Conservation (phyloP, 2,797 vertebrate species). For the Schizopygopsis malacanthus region DNA sequence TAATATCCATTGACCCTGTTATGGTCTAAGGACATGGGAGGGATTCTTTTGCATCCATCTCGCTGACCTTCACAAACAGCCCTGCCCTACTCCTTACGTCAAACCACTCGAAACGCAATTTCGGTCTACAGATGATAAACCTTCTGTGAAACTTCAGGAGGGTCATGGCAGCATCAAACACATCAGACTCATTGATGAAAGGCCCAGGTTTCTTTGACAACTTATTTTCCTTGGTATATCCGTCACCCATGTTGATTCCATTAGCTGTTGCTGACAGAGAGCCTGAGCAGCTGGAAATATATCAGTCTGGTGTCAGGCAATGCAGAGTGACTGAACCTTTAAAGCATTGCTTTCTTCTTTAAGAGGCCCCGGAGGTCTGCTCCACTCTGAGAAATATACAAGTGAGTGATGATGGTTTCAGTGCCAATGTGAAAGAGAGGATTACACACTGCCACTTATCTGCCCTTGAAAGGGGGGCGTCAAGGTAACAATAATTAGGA, state of each 20-base stretch:
- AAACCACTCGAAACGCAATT: slow-evolving; percentile 67
- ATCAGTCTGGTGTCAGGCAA: slow-evolving; percentile 74
- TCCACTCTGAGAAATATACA: slow-evolving; percentile 54
- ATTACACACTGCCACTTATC: slow-evolving; percentile 27
- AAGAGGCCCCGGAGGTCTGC: slow-evolving; percentile 51
- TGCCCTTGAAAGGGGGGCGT: slow-evolving; percentile 24
- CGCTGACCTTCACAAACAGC: slow-evolving; percentile 55
- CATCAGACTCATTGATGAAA: slow-evolving; percentile 74
- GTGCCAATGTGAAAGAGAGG: slow-evolving; percentile 34
- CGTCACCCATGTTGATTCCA: slow-evolving; percentile 81
- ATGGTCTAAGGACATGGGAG: slow-evolving; percentile 30
- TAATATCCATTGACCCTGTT: slow-evolving; percentile 3
- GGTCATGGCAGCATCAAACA: slow-evolving; percentile 70
- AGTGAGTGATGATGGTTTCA: slow-evolving; percentile 60
- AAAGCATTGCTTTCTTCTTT: slow-evolving; percentile 58
- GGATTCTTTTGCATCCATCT: slow-evolving; percentile 52
- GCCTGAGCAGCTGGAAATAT: slow-evolving; percentile 70
- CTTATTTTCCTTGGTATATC: slow-evolving; percentile 81
- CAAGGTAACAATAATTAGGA: slow-evolving; percentile 38
- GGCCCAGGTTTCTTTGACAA: slow-evolving; percentile 73
- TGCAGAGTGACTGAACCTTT: slow-evolving; percentile 59
- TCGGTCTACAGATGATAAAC: slow-evolving; percentile 69
- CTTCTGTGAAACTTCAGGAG: slow-evolving; percentile 61
- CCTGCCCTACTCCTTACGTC: slow-evolving; percentile 60
- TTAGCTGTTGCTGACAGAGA: slow-evolving; percentile 77